Base-by-base conservation (phyloP, 2,888 invertebrate species). In the Ethmia dodecea region DNA sequence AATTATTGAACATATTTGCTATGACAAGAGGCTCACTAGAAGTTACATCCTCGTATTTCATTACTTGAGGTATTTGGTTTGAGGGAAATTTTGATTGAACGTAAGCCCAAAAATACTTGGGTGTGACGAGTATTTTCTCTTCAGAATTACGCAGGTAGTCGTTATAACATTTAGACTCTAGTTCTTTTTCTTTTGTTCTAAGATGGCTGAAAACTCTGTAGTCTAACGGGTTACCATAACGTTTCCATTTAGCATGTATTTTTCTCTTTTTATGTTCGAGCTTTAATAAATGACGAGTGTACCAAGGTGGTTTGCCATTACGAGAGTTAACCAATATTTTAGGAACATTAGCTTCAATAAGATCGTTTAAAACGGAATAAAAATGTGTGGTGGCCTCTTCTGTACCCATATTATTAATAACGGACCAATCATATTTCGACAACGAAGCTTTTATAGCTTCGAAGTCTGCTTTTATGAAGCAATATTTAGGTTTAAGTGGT, bases 221-320 rank as follows among this genome's bases (percentile, higher is more conserved):
- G 18, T 36, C 40, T 9, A 18, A 12, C 4, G n/a, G 15, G 24
- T 36, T 40, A 10, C 27, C 27, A 13, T 36, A 40, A n/a, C 16
- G 24, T 31, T 32, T 35, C 36, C 31, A 37, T 32, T 32, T 30
- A 28, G 31, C 37, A 26, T 43, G 40, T 28, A 14, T 26, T 37
- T 35, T 37, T 13, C 8, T 25, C 13, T 43, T 43, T 30, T 43
- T 38, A 40, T 31, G 40, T 37, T 3, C 31, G 34, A 5, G 15
- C 3, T 13, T 36, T 3, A 24, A 31, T 35, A 33, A 31, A 27
- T n/a, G n/a, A n/a, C n/a, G 3, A 43, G 12, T 35, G 11, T 29
- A 40, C 38, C 38, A 38, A 4, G 33, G 31, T 1, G 40, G 40
- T 12, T 13, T 5, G 8, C 26, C 11, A 3, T 13, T 13, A 20